Evolutionary conservation across 2,888 invertebrate species (phyloP).

Genomic region (Drepana falcataria): DNA sequence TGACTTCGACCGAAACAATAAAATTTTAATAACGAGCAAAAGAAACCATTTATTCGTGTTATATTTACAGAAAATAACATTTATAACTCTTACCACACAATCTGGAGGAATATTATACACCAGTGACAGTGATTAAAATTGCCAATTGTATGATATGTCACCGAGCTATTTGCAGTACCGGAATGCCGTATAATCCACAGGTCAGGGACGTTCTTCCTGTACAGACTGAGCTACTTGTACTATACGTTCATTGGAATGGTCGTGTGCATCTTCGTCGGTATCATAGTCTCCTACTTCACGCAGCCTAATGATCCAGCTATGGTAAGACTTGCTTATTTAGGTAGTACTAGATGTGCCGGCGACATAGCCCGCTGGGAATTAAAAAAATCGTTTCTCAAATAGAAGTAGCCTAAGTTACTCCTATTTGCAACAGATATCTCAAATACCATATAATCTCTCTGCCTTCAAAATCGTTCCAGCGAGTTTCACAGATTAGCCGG

Average conservation of each 20-base stretch:
- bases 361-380: too few species aligned
- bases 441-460: too few species aligned
- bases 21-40: too few species aligned
- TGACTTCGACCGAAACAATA: too few species aligned
- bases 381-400: too few species aligned
- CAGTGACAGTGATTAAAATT: neutral
- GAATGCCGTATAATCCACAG: slow-evolving; percentile 37
- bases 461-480: too few species aligned
- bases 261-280: slow-evolving; percentile 81
- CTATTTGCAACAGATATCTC: too few species aligned
- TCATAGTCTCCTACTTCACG: slow-evolving; percentile 83
- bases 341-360: too few species aligned
- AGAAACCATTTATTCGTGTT: too few species aligned
- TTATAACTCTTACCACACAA: neutral
- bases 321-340: slow-evolving; percentile 37
- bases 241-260: slow-evolving; percentile 86
- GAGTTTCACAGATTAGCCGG: too few species aligned
- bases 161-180: slow-evolving; percentile 11
- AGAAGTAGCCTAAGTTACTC: too few species aligned
- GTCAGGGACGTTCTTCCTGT: slow-evolving; percentile 81
- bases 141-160: slow-evolving; percentile 5
- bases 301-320: slow-evolving; percentile 79
- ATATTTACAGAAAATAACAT: too few species aligned
- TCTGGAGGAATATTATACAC: neutral
- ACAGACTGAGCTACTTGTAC: slow-evolving; percentile 86